Conservation (phyloP, 2,113 vertebrate genomes). For the Grallaria varia region DNA sequence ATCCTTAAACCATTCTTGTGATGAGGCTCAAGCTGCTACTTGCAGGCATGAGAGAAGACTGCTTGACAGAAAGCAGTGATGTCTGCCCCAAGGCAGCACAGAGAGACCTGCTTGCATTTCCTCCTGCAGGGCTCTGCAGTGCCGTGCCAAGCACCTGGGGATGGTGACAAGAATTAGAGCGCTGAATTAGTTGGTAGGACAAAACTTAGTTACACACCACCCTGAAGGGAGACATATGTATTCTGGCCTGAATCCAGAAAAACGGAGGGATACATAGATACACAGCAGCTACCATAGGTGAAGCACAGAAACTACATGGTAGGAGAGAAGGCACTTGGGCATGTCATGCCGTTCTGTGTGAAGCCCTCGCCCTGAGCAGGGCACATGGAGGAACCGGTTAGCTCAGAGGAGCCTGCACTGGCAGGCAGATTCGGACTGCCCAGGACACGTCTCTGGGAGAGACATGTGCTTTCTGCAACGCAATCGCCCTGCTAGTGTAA, state of each 20-base stretch:
- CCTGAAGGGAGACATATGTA: neutral
- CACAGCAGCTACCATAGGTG: neutral
- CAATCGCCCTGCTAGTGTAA: neutral
- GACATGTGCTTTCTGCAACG: neutral
- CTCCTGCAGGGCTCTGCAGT: neutral
- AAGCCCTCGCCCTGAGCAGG: neutral
- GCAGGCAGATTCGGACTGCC: neutral
- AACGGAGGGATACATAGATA: neutral
- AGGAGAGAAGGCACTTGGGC: neutral
- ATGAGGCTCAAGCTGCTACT: neutral
- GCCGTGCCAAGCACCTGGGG: neutral
- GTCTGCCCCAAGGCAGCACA: neutral
- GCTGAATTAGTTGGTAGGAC: neutral
- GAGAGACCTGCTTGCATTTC: neutral
- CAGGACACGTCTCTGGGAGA: neutral
- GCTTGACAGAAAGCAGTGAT: neutral
- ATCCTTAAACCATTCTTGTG: neutral
- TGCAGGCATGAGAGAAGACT: neutral
- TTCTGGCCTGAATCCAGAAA: neutral
- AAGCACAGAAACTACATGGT: neutral
- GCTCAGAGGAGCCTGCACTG: neutral
- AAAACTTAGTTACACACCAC: neutral
- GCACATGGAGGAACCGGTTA: neutral
- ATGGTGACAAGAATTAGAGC: neutral
- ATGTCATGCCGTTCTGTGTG: rapidly evolving